Percentiles rank a stretch among this genome's conserved stretches.
Conservation (phyloP, 2,888 invertebrate genomes). For the Peribatodes rhomboidaria region DNA sequence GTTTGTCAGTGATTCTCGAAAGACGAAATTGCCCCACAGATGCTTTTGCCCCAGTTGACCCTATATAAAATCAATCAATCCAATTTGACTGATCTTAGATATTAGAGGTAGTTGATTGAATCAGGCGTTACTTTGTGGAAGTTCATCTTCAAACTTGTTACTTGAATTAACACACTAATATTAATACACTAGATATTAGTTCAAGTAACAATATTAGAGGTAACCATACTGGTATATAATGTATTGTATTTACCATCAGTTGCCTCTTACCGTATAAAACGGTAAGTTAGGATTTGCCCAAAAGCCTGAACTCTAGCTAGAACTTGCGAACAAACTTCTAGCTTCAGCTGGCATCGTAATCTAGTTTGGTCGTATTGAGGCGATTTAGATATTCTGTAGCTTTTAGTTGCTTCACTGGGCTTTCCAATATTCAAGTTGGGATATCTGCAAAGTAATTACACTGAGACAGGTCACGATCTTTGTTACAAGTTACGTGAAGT, state of each 20-base stretch:
- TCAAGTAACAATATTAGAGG: no score
- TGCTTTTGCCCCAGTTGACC: no score
- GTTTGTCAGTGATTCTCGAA: no score
- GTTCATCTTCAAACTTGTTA: no score
- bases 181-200: no score
- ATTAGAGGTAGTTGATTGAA: no score
- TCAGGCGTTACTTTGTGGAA: no score
- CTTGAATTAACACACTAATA: no score
- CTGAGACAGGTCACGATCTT: slow-evolving; percentile 15
- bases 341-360: slow-evolving; percentile 22
- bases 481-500: slow-evolving; percentile 4
- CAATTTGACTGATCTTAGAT: no score
- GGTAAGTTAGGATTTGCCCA: slow-evolving; percentile 9
- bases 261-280: slow-evolving; percentile 3
- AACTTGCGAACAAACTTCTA: slow-evolving; percentile 29
- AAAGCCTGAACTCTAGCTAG: slow-evolving; percentile 21
- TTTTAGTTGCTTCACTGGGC: slow-evolving; percentile 20
- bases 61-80: no score
- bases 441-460: slow-evolving; percentile 25
- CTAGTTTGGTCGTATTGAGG: slow-evolving; percentile 14
- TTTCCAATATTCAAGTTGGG: slow-evolving; percentile 26
- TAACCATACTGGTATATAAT: neutral
- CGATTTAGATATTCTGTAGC: slow-evolving; percentile 30
- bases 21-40: no score
- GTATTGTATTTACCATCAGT: no score